phyloP scores from a whole-genome alignment of 1,140 invertebrate genomes.

The Nautilus pompilius region DNA sequence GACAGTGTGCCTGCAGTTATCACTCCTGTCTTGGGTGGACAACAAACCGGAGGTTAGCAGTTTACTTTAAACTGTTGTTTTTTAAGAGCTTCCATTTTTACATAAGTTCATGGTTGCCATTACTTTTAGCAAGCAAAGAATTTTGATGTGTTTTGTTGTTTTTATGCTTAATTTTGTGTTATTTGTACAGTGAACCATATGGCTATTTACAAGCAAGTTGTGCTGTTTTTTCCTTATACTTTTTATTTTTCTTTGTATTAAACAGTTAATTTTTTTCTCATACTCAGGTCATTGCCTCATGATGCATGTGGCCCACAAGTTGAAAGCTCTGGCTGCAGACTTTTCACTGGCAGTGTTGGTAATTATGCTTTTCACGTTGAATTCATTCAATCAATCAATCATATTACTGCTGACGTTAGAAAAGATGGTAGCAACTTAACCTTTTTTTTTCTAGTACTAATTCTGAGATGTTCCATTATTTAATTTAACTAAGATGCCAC shows the following conservation, averaged over 20 bases:
- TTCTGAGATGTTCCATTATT: too few relatives aligned
- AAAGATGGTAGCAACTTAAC: too few relatives aligned
- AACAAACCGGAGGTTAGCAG: conserved; percentile 29
- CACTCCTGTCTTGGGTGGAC: conserved; percentile 34
- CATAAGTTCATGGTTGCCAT: background rate
- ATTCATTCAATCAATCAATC: too few relatives aligned
- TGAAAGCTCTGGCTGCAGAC: conserved; percentile 33
- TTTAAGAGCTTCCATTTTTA: background rate
- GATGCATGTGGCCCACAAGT: conserved; percentile 23
- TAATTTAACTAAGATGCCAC: too few relatives aligned
- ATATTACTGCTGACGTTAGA: too few relatives aligned
- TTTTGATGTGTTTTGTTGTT: background rate
- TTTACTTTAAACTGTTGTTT: background rate
- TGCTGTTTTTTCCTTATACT: background rate
- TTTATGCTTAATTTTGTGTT: background rate
- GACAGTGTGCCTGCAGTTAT: conserved; percentile 39
- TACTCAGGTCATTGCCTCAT: conserved; percentile 33
- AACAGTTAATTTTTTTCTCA: conserved; percentile 2
- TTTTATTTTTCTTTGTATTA: background rate
- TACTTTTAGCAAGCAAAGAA: background rate
- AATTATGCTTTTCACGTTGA: too few relatives aligned
- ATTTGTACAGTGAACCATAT: background rate
- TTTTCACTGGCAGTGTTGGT: conserved; percentile 37
- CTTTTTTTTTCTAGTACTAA: too few relatives aligned
- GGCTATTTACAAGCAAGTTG: background rate